phyloP scores from a whole-genome alignment of 2,113 vertebrate genomes.

The Eptesicus fuscus region DNA sequence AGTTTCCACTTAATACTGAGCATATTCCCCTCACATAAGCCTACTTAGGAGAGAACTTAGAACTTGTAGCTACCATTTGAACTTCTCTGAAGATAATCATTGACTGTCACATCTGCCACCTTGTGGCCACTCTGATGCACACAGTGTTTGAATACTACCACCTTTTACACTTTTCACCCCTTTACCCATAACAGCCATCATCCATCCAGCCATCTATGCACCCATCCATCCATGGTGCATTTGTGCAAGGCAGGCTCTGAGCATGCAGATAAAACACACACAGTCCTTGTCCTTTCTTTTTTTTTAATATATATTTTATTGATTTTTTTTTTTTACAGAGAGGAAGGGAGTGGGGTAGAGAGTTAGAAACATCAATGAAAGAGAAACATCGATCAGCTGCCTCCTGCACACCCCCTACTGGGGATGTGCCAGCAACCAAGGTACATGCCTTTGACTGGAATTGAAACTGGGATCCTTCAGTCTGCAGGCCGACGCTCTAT shows the following conservation, averaged over 20 bases:
- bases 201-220: background rate
- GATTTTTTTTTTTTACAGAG: too few species aligned
- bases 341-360: too few species aligned
- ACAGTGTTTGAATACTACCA: background rate
- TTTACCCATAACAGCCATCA: background rate
- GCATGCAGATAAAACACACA: background rate
- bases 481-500: too few species aligned
- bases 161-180: background rate
- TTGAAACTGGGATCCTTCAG: too few species aligned
- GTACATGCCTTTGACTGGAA: too few species aligned
- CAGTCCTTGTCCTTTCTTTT: background rate
- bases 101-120: conserved; percentile 51
- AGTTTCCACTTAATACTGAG: background rate
- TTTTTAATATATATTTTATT: too few species aligned
- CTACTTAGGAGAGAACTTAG: background rate
- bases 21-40: background rate
- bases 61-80: background rate
- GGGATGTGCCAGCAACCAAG: too few species aligned
- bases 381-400: too few species aligned
- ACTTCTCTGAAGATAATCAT: background rate
- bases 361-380: too few species aligned
- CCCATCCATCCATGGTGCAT: background rate
- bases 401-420: too few species aligned
- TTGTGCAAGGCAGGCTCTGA: background rate
- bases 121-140: conserved; percentile 43